These are phyloP conservation scores for Harmothoe impar DNA, from an alignment of 2,888 invertebrate genomes.

Conservation along the genomic window DNA sequence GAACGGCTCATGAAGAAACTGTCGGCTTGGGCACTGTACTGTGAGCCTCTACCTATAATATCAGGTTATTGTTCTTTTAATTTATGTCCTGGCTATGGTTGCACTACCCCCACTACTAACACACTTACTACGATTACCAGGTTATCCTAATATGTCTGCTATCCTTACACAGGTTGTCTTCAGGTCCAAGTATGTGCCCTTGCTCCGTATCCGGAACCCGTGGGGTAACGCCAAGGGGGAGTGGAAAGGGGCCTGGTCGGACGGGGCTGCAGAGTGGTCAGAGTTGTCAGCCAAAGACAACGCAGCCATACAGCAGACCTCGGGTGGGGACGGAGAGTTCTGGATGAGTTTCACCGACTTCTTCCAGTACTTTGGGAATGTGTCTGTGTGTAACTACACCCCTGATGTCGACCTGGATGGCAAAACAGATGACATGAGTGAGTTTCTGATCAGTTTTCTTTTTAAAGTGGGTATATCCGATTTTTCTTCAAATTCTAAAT, in stretches of 20 bases:
- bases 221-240: slow-evolving; percentile 87
- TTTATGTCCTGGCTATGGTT: too few species aligned
- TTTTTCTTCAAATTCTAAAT: too few species aligned
- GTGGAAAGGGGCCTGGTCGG: slow-evolving; percentile 90
- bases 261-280: slow-evolving; percentile 77
- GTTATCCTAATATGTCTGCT: too few species aligned
- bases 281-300: not conserved
- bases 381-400: slow-evolving; percentile 90
- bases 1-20: too few species aligned
- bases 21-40: too few species aligned
- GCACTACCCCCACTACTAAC: too few species aligned
- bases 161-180: not conserved
- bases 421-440: slow-evolving; percentile 88
- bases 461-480: too few species aligned
- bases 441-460: too few species aligned
- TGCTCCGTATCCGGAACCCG: slow-evolving; percentile 87
- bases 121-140: too few species aligned
- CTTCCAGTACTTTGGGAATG: slow-evolving; percentile 87
- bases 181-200: slow-evolving; percentile 69
- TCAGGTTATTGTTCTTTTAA: too few species aligned
- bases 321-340: slow-evolving; percentile 88
- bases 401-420: slow-evolving; percentile 89
- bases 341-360: slow-evolving; percentile 91
- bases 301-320: not conserved
- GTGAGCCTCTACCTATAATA: too few species aligned